Evolutionary conservation across 1,140 invertebrate species (phyloP), one percentile per base, ranked within the genome.

Genomic region (Trachymyrmex septentrionalis): DNA sequence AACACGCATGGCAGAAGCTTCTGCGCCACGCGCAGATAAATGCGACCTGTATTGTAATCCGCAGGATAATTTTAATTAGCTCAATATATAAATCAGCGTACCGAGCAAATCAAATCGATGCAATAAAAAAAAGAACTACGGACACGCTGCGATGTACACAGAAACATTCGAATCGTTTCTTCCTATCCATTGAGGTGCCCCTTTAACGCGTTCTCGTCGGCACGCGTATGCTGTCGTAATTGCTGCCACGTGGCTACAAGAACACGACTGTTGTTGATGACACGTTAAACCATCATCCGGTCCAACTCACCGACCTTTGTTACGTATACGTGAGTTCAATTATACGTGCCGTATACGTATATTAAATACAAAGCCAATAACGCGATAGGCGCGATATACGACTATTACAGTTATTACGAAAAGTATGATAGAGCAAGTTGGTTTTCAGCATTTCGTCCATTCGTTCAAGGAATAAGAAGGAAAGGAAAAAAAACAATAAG

Each of bases 221-320:
- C 48, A 27, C 19, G 19, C 19, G 30, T 69, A 48, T 85, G 80
- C 82, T 67, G 80, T 91, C 72, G 85, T 73, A 82, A 92, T 89
- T 91, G 85, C 34, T 30, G 81, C 50, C 63, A 67, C 82, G 80
- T 57, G 77, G 53, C 67, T 82, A 66, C 73, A 77, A 76, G 84
- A 80, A 81, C 75, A 90, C 76, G 87, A 86, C 48, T 64, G 87
- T 77, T 92, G 89, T 86, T 87, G 89, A 92, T 86, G 87, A 92
- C 86, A 92, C 67, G 92, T 92, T 92, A 89, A 93, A 92, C 88
- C 89, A 91, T 87, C 87, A 88, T 89, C 85, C 85, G 81, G 59
- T 81, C 82, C 27, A 55, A 21, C 21, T 34, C 14, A 27, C 10
- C n/a, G 71, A 85, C 72, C 85, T 93, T 92, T 92, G 89, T 92